phyloP scores from a whole-genome alignment of 92 coral and sea anemone species.

The Parazoanthus swiftii region DNA sequence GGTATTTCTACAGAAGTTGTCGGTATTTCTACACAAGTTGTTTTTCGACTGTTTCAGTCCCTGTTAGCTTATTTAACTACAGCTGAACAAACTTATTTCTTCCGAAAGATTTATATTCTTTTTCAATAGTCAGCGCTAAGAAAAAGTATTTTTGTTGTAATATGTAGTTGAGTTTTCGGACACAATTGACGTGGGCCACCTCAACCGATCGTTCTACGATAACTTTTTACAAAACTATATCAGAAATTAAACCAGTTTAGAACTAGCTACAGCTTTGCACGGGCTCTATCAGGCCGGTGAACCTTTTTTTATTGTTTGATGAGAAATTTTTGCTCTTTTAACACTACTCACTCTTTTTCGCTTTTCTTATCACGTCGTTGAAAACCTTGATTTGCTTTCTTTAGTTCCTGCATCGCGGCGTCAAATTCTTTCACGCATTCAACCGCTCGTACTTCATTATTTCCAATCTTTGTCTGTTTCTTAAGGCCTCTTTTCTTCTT shows the following conservation, averaged over 20 bases:
- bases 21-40: too few relatives aligned
- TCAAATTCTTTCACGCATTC: slow-evolving; percentile 28
- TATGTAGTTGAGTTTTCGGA: background rate
- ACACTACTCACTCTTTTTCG: background rate
- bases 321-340: background rate
- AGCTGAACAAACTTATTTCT: background rate
- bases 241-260: background rate
- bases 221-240: background rate
- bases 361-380: background rate
- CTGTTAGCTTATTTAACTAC: background rate
- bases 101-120: background rate
- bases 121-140: background rate
- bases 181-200: background rate
- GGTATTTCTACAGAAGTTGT: too few relatives aligned
- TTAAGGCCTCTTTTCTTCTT: background rate
- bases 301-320: background rate
- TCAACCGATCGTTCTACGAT: background rate
- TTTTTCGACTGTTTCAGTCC: background rate
- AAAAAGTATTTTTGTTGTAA: too few relatives aligned
- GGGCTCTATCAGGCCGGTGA: background rate
- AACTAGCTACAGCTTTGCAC: background rate
- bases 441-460: background rate
- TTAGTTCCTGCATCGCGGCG: background rate
- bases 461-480: background rate
- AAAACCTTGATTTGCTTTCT: slow-evolving; percentile 3